Conservation (phyloP, 2,888 invertebrate species). For the Cryptosula pallasiana region DNA sequence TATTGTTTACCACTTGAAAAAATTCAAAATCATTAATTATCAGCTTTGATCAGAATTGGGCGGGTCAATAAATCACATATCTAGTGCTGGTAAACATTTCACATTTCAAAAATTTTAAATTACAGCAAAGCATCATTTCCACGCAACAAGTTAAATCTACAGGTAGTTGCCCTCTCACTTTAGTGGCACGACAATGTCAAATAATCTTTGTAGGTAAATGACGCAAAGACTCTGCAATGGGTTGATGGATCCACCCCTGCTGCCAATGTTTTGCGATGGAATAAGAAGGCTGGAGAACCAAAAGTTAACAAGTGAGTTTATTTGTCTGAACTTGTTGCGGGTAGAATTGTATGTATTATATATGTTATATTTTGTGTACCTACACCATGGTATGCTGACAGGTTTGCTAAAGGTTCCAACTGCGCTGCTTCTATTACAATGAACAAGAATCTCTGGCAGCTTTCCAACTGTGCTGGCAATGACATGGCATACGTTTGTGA, state of each 20-base stretch:
- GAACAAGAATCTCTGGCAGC: slow-evolving; percentile 26
- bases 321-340: not conserved
- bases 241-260: not conserved
- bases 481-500: slow-evolving; percentile 28
- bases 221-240: not conserved
- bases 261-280: not conserved
- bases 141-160: no score
- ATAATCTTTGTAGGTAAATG: slow-evolving; percentile 1
- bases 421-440: slow-evolving; percentile 26
- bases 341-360: slow-evolving; percentile 18
- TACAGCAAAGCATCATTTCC: no score
- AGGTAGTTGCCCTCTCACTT: no score
- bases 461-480: slow-evolving; percentile 24
- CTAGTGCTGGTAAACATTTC: no score
- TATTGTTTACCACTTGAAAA: no score
- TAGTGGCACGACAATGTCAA: no score
- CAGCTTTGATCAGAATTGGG: no score
- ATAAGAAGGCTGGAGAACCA: not conserved
- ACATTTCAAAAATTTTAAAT: no score
- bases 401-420: slow-evolving; percentile 25
- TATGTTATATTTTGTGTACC: no score
- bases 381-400: no score
- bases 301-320: not conserved
- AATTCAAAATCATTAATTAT: no score
- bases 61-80: no score